Evolutionary conservation across 2,113 vertebrate genomes (phyloP).

Genomic region (Dicaeum eximium): DNA sequence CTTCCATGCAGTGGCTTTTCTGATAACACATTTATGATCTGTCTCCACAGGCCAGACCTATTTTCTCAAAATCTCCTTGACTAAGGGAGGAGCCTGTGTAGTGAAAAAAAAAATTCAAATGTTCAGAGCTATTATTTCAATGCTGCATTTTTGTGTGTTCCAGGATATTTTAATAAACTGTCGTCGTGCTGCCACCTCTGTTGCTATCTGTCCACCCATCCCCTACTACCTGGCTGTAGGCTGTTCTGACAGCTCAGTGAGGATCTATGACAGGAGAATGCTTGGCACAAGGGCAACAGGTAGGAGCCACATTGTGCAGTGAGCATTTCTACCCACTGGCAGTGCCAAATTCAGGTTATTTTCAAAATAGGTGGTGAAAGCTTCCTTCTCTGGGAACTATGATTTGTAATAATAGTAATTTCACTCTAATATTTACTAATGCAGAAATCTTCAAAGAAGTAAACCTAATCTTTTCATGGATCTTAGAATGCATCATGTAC

Average conservation of each 20-base stretch:
- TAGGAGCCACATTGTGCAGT: conserved; percentile 19
- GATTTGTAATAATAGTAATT: neutral
- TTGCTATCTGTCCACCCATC: conserved; percentile 92
- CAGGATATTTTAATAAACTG: conserved; percentile 99
- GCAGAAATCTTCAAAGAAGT: neutral
- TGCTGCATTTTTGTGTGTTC: neutral
- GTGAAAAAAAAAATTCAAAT: neutral
- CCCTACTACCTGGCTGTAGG: conserved; percentile 96
- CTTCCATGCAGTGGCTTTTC: neutral
- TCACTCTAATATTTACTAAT: neutral
- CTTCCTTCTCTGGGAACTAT: neutral
- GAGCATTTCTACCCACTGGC: neutral
- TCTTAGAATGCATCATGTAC: neutral
- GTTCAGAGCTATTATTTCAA: neutral
- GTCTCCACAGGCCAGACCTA: neutral
- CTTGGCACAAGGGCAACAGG: conserved; percentile 94
- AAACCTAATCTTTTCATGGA: neutral
- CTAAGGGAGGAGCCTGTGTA: neutral
- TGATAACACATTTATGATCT: neutral
- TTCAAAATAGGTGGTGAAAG: neutral
- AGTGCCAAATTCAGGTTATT: neutral
- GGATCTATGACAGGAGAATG: conserved; percentile 96
- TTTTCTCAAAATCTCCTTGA: neutral
- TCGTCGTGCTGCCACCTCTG: conserved; percentile 93
- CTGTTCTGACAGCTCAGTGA: conserved; percentile 97